Evolutionary conservation across 2,113 vertebrate species (phyloP), one percentile per base, ranked within the genome.

Genomic region (Atractosteus spatula): DNA sequence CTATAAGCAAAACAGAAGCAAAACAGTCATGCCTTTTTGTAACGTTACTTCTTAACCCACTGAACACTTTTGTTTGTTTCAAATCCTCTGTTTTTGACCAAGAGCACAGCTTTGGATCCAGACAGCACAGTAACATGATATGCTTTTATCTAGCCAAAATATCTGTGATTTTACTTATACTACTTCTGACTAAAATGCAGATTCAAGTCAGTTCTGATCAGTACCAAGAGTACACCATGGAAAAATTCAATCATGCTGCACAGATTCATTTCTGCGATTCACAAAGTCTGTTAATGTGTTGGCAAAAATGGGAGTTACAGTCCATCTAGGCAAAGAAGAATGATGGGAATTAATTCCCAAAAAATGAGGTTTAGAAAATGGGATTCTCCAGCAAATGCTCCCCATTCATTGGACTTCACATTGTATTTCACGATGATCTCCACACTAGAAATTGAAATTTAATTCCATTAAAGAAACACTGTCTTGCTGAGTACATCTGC

Each of bases 171-270:
- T 14, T 61, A 72, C 73, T 70, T 70, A 70, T 51, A 7, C 47
- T 10, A 51, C 47, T 59, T 64, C 72, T 41, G 51, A 73, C 69
- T 51, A 51, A 51, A 51, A 51, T 55, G 47, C 71, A 79, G 72
- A 77, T 80, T 76, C 70, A 71, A 78, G 75, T 74, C 75, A 74
- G 16, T 71, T 70, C 73, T 81, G 79, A 79, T 81, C 73, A 79
- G 73, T 70, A 75, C 77, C 56, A 63, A 54, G 44, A 66, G 66
- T 11, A 62, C 43, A 56, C 42, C 16, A 54, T 75, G 73, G 16
- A 68, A 71, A 77, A 80, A 82, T 79, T 79, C 79, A 80, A 82
- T 82, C 81, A 79, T 70, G 77, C 74, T 66, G 17, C 62, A 59
- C 64, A 65, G 77, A 80, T 79, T 80, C 56, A 63, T 80, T 70